A percentile compares a stretch with the other conserved stretches of the same genome.
phyloP scores from a whole-genome alignment of 2,888 invertebrate genomes.

The Volucella bombylans region DNA sequence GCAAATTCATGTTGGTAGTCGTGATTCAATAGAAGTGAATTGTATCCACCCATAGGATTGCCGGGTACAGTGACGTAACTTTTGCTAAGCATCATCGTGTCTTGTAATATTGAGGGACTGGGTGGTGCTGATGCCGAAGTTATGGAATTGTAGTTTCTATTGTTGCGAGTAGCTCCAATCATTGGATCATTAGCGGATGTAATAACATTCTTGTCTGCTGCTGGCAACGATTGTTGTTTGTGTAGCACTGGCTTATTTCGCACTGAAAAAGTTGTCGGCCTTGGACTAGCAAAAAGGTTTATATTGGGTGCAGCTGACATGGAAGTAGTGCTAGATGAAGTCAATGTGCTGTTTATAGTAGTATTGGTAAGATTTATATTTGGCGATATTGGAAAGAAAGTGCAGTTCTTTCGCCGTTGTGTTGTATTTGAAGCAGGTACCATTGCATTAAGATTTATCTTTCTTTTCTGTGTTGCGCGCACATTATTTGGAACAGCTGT shows the following conservation, averaged over 20 bases:
- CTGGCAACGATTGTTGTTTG: constrained; percentile 80
- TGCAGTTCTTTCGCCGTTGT: constrained; percentile 90
- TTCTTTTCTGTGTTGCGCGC: constrained; percentile 78
- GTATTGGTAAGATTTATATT: constrained; percentile 77
- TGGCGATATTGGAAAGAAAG: constrained; percentile 93
- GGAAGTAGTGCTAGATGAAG: constrained; percentile 43
- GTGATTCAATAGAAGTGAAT: constrained; percentile 43
- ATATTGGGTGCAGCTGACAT: constrained; percentile 45
- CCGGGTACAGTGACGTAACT: constrained; percentile 43
- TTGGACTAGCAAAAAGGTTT: constrained; percentile 88
- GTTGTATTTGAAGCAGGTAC: constrained; percentile 84
- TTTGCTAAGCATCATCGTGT: constrained; percentile 63
- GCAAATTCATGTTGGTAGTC: constrained; percentile 54
- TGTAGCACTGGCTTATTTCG: constrained; percentile 84
- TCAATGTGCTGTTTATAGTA: constrained; percentile 41
- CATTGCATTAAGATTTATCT: constrained; percentile 80
- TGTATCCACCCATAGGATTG: constrained; percentile 80
- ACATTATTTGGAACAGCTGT: constrained; percentile 32
- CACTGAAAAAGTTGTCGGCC: constrained; percentile 86
- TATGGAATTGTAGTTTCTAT: constrained; percentile 77
- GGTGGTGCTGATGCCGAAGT: constrained; percentile 86
- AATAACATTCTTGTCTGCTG: constrained; percentile 64
- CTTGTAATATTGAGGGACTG: constrained; percentile 84
- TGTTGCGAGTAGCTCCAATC: constrained; percentile 79
- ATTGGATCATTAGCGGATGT: constrained; percentile 78